phyloP scores from a whole-genome alignment of 2,113 vertebrate species.

The Ranitomeya imitator region DNA sequence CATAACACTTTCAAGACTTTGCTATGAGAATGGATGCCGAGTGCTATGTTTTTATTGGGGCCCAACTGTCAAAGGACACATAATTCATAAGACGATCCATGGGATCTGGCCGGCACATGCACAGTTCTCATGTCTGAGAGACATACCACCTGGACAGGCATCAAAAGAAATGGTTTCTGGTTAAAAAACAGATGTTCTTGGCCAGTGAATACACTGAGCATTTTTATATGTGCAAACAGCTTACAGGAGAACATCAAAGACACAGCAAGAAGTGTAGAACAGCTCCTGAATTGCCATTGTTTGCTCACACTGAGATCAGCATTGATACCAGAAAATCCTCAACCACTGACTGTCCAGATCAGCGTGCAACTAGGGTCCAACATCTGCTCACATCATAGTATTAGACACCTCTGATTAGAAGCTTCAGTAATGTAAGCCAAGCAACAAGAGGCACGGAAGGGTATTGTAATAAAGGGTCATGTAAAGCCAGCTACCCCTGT shows the following conservation, averaged over 20 bases:
- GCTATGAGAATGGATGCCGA: slow-evolving; percentile 31
- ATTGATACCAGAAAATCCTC: background rate
- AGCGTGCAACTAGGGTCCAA: background rate
- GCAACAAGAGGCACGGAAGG: too few species aligned
- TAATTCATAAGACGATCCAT: slow-evolving; percentile 51
- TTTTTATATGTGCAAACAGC: slow-evolving; percentile 37
- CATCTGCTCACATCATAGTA: background rate
- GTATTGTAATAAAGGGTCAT: too few species aligned
- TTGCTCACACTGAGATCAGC: slow-evolving; percentile 15
- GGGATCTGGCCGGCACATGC: slow-evolving; percentile 52
- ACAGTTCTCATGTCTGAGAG: slow-evolving; percentile 46
- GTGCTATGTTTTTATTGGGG: slow-evolving; percentile 52
- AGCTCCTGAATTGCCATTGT: slow-evolving; percentile 27
- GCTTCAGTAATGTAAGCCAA: too few species aligned
- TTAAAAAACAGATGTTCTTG: slow-evolving; percentile 58
- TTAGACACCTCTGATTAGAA: too few species aligned
- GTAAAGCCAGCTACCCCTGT: too few species aligned
- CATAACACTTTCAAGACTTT: background rate
- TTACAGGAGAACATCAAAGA: slow-evolving; percentile 36
- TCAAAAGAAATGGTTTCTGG: slow-evolving; percentile 51
- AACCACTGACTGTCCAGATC: background rate
- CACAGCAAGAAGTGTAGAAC: slow-evolving; percentile 4
- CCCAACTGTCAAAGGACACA: slow-evolving; percentile 45
- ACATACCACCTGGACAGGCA: slow-evolving; percentile 49
- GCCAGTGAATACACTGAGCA: slow-evolving; percentile 37